Percentiles rank a stretch among this genome's conserved stretches.
phyloP scores from a whole-genome alignment of 2,888 invertebrate species.

The Sminthurides aquaticus region DNA sequence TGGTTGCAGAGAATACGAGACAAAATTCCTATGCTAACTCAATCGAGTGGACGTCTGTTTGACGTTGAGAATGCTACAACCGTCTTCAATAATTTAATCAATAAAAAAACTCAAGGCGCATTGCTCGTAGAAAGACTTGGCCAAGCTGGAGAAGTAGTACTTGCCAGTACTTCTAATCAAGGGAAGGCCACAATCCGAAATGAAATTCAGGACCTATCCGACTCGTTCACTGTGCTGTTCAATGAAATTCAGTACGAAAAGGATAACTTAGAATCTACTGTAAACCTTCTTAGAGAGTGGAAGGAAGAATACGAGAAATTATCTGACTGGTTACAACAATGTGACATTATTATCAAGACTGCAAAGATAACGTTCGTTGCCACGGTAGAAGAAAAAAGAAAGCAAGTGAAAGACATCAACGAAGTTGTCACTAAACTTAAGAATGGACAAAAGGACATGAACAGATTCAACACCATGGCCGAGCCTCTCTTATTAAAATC shows the following conservation, averaged over 20 bases:
- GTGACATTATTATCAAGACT: conserved; percentile 81
- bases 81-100: conserved; percentile 56
- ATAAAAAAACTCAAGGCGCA: conserved; percentile 86
- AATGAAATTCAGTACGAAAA: conserved; percentile 79
- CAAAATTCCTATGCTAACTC: conserved; percentile 76
- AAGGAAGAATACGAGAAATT: conserved; percentile 86
- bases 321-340: conserved; percentile 87
- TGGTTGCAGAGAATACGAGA: conserved; percentile 84
- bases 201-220: conserved; percentile 75
- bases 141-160: conserved; percentile 77
- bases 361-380: conserved; percentile 76
- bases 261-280: conserved; percentile 69
- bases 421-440: conserved; percentile 65
- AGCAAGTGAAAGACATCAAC: conserved; percentile 66
- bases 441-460: conserved; percentile 73
- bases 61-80: conserved; percentile 70
- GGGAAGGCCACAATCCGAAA: conserved; percentile 74
- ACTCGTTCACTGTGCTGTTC: conserved; percentile 76
- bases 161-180: conserved; percentile 70
- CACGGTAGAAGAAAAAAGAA: conserved; percentile 71
- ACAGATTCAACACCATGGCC: conserved; percentile 68
- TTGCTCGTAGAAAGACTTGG: conserved; percentile 75
- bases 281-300: conserved; percentile 78
- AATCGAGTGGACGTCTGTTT: conserved; percentile 66
- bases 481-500: conserved; percentile 64